phyloP scores from a whole-genome alignment of 2,888 invertebrate species.

The Salticus scenicus region DNA sequence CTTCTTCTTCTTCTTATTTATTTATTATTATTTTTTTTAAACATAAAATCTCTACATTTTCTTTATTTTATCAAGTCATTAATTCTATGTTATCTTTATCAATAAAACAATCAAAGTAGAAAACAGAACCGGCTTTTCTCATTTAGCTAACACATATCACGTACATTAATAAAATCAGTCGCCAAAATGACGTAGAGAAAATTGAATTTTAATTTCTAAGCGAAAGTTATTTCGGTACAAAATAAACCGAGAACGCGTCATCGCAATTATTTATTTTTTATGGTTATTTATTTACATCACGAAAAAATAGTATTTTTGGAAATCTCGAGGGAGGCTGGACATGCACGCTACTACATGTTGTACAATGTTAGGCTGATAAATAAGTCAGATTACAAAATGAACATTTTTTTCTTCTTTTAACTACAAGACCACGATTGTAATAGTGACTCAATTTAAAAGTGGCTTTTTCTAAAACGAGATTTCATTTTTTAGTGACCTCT shows the following conservation, averaged over 20 bases:
- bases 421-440: neutral
- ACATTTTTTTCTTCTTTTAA: neutral
- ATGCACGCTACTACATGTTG: neutral
- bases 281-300: neutral
- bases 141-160: no score
- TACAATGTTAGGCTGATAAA: neutral
- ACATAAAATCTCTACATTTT: no score
- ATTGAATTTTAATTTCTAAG: no score
- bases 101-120: no score
- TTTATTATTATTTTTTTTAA: no score
- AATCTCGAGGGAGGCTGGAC: neutral
- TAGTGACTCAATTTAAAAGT: neutral
- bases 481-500: no score
- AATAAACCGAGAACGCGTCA: neutral
- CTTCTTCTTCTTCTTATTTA: no score
- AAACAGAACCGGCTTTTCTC: no score
- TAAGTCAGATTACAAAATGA: neutral
- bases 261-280: constrained; percentile 5
- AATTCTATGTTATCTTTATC: no score
- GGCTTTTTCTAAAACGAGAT: neutral
- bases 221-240: neutral
- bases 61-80: no score
- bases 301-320: neutral
- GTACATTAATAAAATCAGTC: no score
- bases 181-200: no score